Conservation (phyloP, 2,797 vertebrate species). For the Rhinatrema bivittatum region DNA sequence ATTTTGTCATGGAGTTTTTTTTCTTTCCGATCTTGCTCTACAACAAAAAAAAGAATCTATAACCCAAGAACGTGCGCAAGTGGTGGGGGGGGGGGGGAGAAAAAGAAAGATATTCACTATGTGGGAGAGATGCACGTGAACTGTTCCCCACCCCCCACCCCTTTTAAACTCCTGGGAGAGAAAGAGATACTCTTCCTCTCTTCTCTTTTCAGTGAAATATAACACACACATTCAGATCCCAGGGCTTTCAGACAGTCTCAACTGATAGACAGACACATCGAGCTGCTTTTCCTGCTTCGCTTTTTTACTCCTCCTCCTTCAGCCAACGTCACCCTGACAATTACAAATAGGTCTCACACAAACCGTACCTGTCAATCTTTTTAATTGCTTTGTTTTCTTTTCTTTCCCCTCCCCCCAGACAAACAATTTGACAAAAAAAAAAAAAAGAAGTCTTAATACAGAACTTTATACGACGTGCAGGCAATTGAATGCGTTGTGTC, state of each 20-base stretch:
- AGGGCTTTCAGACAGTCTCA: slow-evolving; percentile 95
- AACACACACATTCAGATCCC: slow-evolving; percentile 86
- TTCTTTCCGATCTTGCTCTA: slow-evolving; percentile 50
- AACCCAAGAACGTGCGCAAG: slow-evolving; percentile 43
- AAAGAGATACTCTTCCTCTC: slow-evolving; percentile 68
- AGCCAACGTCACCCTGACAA: slow-evolving; percentile 96
- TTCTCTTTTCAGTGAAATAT: slow-evolving; percentile 78
- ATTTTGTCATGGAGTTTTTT: slow-evolving; percentile 33
- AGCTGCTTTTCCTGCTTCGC: slow-evolving; percentile 90
- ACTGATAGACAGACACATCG: slow-evolving; percentile 99
- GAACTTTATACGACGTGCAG: slow-evolving; percentile 35
- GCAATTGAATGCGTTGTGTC: slow-evolving; percentile 31
- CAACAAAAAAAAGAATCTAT: slow-evolving; percentile 39
- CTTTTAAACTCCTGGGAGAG: slow-evolving; percentile 78
- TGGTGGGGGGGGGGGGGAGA: slow-evolving; percentile 27
- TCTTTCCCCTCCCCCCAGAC: slow-evolving; percentile 39
- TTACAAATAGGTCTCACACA: slow-evolving; percentile 78
- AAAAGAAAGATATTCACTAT: slow-evolving; percentile 64
- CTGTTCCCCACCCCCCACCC: slow-evolving; percentile 59
- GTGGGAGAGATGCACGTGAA: slow-evolving; percentile 72
- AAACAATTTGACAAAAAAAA: slow-evolving; percentile 69
- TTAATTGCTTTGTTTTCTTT: slow-evolving; percentile 93
- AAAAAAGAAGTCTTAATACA: slow-evolving; percentile 54
- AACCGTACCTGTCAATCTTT: slow-evolving; percentile 97
- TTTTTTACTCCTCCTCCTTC: slow-evolving; percentile 89